phyloP scores from a whole-genome alignment of 2,888 invertebrate genomes.

The Netelia virgata region DNA sequence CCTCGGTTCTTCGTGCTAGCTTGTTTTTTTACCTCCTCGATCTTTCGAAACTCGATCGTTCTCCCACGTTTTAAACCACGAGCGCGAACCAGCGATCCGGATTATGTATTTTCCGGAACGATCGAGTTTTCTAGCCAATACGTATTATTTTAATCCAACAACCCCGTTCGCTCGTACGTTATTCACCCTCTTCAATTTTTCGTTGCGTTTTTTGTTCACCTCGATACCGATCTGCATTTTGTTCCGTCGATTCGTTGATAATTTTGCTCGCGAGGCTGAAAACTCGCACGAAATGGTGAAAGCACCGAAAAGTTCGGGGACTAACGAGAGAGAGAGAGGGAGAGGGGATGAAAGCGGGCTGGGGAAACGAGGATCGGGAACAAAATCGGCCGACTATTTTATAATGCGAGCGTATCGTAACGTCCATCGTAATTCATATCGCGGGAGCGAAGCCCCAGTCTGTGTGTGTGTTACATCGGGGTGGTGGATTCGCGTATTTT shows the following conservation, averaged over 20 bases:
- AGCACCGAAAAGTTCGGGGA: neutral
- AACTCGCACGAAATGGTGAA: conserved; percentile 35
- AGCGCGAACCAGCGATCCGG: conserved; percentile 21
- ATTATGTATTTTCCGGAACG: neutral
- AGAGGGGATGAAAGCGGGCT: neutral
- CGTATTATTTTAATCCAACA: neutral
- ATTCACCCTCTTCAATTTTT: neutral
- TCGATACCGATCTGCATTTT: conserved; percentile 38
- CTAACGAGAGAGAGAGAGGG: too few species aligned
- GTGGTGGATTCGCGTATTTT: conserved; percentile 72
- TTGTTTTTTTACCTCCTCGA: conserved; percentile 30
- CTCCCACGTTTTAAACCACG: conserved; percentile 17
- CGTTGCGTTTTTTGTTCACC: neutral
- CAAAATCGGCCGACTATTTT: conserved; percentile 56
- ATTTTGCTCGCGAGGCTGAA: conserved; percentile 29
- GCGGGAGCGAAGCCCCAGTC: conserved; percentile 54
- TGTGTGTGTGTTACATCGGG: conserved; percentile 20
- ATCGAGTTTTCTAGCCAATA: neutral
- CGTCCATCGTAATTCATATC: conserved; percentile 70
- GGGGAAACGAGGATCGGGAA: conserved; percentile 23
- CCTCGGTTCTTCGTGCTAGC: conserved; percentile 13
- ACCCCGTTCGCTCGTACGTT: neutral
- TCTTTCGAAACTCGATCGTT: conserved; percentile 15
- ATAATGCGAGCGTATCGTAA: conserved; percentile 56
- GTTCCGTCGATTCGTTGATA: conserved; percentile 22